Conservation (phyloP, 1,140 invertebrate species). For the Ylistrum balloti region DNA sequence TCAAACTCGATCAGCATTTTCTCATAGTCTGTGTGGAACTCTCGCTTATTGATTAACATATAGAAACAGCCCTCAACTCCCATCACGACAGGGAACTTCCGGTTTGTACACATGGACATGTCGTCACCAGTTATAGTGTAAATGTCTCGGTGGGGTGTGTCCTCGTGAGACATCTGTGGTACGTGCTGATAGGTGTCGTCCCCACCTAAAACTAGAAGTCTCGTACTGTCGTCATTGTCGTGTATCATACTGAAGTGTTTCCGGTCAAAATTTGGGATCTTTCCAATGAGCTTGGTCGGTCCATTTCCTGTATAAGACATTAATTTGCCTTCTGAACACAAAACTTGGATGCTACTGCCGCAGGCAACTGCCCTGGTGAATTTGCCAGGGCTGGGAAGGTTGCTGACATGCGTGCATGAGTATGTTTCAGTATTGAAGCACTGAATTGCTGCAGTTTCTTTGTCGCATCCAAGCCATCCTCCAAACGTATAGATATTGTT, state of each 20-base stretch:
- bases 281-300: background rate
- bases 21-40: constrained; percentile 24
- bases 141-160: background rate
- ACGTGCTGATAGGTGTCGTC: background rate
- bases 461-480: constrained; percentile 50
- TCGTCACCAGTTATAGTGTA: background rate
- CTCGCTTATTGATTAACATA: background rate
- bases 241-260: constrained; percentile 51
- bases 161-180: background rate
- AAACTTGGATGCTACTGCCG: constrained; percentile 38
- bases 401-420: constrained; percentile 52
- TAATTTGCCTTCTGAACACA: constrained; percentile 51
- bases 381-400: constrained; percentile 52
- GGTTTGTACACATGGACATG: background rate
- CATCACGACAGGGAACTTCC: background rate
- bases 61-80: background rate
- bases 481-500: constrained; percentile 60
- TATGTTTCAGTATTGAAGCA: constrained; percentile 59
- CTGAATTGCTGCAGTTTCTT: constrained; percentile 55
- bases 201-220: constrained; percentile 49
- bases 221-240: background rate
- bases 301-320: constrained; percentile 54
- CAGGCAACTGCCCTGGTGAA: constrained; percentile 48
- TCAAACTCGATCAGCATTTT: constrained; percentile 20
- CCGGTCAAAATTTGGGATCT: constrained; percentile 47